Evolutionary conservation across 2,797 vertebrate species (phyloP), one percentile per base, ranked within the genome.

Genomic region (Rhadinocentrus ornatus): DNA sequence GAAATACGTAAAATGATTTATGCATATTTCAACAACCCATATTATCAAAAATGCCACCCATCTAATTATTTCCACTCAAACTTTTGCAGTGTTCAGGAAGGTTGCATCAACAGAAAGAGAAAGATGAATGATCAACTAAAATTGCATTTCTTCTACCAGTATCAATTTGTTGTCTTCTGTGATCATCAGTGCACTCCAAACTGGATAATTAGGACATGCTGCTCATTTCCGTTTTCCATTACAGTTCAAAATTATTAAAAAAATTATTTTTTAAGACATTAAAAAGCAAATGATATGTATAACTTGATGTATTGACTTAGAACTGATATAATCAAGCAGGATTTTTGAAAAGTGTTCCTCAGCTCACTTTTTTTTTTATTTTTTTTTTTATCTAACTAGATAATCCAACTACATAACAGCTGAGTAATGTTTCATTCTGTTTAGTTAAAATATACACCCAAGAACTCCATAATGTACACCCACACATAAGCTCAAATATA

Each of bases 401-500:
- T 68, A 22, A 75, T 75, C 60, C 74, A 35, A 57, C 54, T 11
- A 65, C 60, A 64, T 71, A 39, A 62, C 52, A 41, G 41, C 41
- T 53, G 35, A 35, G 68, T 46, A 83, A 65, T 73, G 46, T 48
- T 62, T 57, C 6, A 27, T 34, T 29, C 69, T 79, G 59, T 79
- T 85, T 82, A 82, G 56, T 75, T 67, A 66, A 71, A 71, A 80
- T 81, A 18, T 53, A 44, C 18, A 70, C 75, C 72, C 69, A 26
- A 70, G 35, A 69, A 54, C 50, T 58, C 60, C 27, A 53, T 67
- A 63, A 46, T 27, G 66, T 59, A 66, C 68, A 66, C 71, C 68
- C 68, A 82, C 85, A 75, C 61, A 61, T 9, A 62, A 68, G 64
- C 62, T 69, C 66, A 73, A 71, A 74, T 54, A 69, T 31, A 63